A percentile compares a stretch with the other conserved stretches of the same genome.
phyloP scores from a whole-genome alignment of 1,140 invertebrate genomes.

The Hyles vespertilio region DNA sequence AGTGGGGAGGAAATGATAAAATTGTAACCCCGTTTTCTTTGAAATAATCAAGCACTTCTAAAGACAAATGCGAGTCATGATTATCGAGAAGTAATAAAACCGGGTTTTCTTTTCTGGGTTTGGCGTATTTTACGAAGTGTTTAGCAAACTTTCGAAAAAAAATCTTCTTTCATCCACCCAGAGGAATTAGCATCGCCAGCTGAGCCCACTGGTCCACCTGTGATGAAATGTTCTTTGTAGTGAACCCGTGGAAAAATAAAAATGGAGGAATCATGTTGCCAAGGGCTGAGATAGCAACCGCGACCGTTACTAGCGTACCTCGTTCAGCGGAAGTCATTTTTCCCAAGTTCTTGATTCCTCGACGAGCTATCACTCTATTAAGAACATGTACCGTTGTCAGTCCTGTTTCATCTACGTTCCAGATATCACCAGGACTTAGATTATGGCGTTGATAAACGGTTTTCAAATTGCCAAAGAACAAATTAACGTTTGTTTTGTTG shows the following conservation, averaged over 20 bases:
- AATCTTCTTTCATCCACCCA: slow-evolving; percentile 21
- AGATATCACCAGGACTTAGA: slow-evolving; percentile 5
- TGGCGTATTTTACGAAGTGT: slow-evolving; percentile 31
- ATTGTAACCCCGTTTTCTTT: slow-evolving; percentile 39
- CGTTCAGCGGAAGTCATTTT: slow-evolving; percentile 25
- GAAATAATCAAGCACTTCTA: slow-evolving; percentile 29
- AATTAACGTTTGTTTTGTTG: too few relatives aligned
- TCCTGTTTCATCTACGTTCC: slow-evolving; percentile 6
- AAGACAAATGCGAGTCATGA: slow-evolving; percentile 31
- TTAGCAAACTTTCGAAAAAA: slow-evolving; percentile 17
- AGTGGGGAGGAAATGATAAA: slow-evolving; percentile 39
- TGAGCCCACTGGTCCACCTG: too few relatives aligned
- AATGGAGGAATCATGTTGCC: too few relatives aligned
- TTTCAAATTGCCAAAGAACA: too few relatives aligned
- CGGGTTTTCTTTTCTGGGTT: slow-evolving; percentile 13
- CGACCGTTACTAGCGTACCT: slow-evolving; percentile 41
- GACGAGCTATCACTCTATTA: slow-evolving; percentile 16
- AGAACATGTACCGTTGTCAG: slow-evolving; percentile 15
- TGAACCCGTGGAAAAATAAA: too few relatives aligned
- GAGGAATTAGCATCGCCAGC: slow-evolving; percentile 5
- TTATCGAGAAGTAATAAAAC: slow-evolving; percentile 28
- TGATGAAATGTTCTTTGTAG: too few relatives aligned
- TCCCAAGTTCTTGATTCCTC: slow-evolving; percentile 16
- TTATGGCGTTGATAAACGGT: not conserved
- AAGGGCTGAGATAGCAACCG: slow-evolving; percentile 27